Percentiles rank a stretch among this genome's conserved stretches.
phyloP scores from a whole-genome alignment of 2,797 vertebrate genomes.

The Xenops minutus region DNA sequence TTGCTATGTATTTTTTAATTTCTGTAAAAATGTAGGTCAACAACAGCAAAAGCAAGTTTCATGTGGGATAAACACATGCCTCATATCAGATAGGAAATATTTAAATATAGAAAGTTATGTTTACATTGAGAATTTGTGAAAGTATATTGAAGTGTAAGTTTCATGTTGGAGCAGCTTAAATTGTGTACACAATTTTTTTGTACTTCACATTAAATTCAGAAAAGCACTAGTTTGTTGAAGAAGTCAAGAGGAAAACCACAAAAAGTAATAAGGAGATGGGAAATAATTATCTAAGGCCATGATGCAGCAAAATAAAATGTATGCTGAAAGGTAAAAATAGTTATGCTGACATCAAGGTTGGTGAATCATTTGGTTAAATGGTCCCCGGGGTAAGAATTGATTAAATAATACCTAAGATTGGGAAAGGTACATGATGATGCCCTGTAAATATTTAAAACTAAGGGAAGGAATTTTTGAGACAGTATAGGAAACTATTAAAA shows the following conservation, averaged over 20 bases:
- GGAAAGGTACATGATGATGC: background rate
- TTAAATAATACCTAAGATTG: background rate
- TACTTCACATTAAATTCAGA: background rate
- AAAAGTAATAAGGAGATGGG: background rate
- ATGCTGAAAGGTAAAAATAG: background rate
- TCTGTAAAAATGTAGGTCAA: background rate
- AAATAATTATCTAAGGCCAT: background rate
- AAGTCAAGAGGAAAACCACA: background rate
- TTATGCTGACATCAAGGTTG: background rate
- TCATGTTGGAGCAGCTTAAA: background rate
- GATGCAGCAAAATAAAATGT: background rate
- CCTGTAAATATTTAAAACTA: constrained; percentile 18
- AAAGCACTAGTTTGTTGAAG: background rate
- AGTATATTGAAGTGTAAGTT: background rate
- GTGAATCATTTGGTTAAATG: background rate
- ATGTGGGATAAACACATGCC: background rate
- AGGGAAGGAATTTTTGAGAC: background rate
- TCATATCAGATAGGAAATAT: background rate
- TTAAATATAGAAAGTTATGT: background rate
- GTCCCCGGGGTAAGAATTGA: background rate
- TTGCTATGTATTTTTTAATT: background rate
- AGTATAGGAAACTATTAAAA: background rate
- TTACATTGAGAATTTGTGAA: background rate
- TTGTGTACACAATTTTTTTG: background rate
- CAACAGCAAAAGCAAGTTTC: background rate